A percentile compares a stretch with the other conserved stretches of the same genome.
phyloP scores from a whole-genome alignment of 1,140 invertebrate species.

The Goniozus legneri region DNA sequence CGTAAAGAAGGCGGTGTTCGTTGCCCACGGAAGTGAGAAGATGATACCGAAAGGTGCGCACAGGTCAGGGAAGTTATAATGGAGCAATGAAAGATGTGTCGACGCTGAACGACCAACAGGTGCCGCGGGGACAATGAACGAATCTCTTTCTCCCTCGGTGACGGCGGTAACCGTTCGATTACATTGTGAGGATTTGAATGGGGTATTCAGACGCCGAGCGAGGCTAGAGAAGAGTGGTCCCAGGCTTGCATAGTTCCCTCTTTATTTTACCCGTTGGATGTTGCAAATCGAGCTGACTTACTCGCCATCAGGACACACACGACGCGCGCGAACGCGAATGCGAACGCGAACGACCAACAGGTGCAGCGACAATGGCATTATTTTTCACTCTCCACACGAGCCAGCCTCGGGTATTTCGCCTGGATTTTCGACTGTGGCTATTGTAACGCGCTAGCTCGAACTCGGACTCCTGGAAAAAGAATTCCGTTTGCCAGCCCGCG shows the following conservation, averaged over 20 bases:
- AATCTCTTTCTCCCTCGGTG: slow-evolving; percentile 8
- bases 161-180: slow-evolving; percentile 9
- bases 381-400: slow-evolving; percentile 5
- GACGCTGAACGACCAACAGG: slow-evolving; percentile 15
- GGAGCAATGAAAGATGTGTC: slow-evolving; percentile 9
- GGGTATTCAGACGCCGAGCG: slow-evolving; percentile 3
- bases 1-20: too few relatives aligned
- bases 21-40: background rate
- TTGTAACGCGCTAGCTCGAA: slow-evolving; percentile 9
- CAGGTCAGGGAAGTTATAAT: background rate
- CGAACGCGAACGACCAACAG: slow-evolving; percentile 13
- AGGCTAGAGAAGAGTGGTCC: slow-evolving; percentile 2
- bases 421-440: background rate
- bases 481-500: too few relatives aligned
- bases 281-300: background rate
- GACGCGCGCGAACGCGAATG: background rate
- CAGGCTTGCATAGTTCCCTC: too few relatives aligned
- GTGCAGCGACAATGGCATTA: slow-evolving; percentile 17
- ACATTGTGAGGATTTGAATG: slow-evolving; percentile 18
- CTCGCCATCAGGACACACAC: too few relatives aligned
- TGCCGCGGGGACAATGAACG: slow-evolving; percentile 8
- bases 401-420: slow-evolving; percentile 7
- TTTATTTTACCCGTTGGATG: background rate
- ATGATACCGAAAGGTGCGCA: background rate
- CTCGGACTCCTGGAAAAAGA: too few relatives aligned